Evolutionary conservation across 2,888 invertebrate species (phyloP), one percentile per base, ranked within the genome.

Genomic region (Euspilapteryx auroguttella): DNA sequence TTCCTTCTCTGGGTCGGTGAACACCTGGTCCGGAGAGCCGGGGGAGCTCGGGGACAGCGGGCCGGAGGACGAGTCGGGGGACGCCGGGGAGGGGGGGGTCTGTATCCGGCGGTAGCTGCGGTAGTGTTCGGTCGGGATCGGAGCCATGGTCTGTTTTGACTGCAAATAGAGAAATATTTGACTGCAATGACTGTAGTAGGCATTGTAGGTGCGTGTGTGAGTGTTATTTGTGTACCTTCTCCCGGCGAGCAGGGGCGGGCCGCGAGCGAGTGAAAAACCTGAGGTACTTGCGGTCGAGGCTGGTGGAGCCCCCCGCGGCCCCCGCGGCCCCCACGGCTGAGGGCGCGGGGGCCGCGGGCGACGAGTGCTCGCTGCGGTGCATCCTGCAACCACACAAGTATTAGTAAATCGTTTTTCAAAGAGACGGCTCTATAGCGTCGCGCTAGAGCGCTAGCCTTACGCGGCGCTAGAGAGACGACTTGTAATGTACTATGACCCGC

Each of bases 41-140:
- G 12, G 22, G 27, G 12, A 11, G 30, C 12, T 8, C 21, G 14
- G 29, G 24, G 32, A 21, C 7, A 24, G 21, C 22, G 28, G 12
- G 30, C 22, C 30, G 23, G 27, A 28, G 12, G 14, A 29, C 12
- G 12, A n/a, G 20, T 20, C 29, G 21, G 24, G 20, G 33, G 25
- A 3, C 23, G 24, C 22, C 28, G 13, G 29, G 25, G 31, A 17
- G 30, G 27, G 35, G 35, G 36, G 33, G 36, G 36, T 36, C 39
- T 80, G 75, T 33, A 79, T 83, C 47, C 85, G 82, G 42, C 87
- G 66, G 48, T 86, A 86, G 45, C 86, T 88, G 38, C 87, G 79
- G 61, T 86, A 88, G 49, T 88, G 87, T 27, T 87, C 86, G 1
- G 89, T 88, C 15, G 88, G 87, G 24, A 87, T 86, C 0, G 89